Evolutionary conservation across 2,797 vertebrate species (phyloP), one percentile per base, ranked within the genome.

Genomic region (Ctenosaura bakeri): DNA sequence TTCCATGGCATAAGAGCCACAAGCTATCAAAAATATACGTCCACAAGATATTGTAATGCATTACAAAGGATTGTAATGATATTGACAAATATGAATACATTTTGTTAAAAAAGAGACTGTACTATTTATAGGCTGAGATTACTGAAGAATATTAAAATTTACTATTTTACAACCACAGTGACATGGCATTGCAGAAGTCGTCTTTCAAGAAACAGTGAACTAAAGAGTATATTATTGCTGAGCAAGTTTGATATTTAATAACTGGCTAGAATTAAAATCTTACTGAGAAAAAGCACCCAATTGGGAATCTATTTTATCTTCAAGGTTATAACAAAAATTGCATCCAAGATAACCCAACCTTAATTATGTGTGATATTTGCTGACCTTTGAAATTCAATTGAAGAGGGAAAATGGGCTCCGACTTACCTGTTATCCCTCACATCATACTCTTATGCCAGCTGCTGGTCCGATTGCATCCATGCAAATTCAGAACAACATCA

Each of bases 361-460:
- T 92, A 92, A 86, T 87, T 93, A 86, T n/a, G 46, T 0, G 2
- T 73, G 32, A 91, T 85, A 90, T 56, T 89, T 94, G 91, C 91
- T 86, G 83, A 91, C 83, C 79, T 93, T 89, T 89, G 86, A 79
- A 88, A 76, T 87, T 94, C 89, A 90, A 79, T 89, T 0, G 90
- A 83, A 89, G 71, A 82, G 50, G 50, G 46, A 71, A 89, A 91
- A 86, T 54, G 88, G 56, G 2, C 74, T 46, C 76, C 88, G 93
- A 84, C 29, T 0, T 22, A 35, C n/a, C 84, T 73, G 32, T 38
- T 85, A 85, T 89, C 86, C 71, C 76, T 92, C 35, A 89, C 91
- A 13, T 24, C 76, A 62, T 46, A 79, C 83, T 94, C 77, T 42
- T 54, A 56, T 83, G 71, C 84, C 32, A 86, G 46, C 38, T 81